phyloP scores from a whole-genome alignment of 2,797 vertebrate genomes.

The Myotis vivesi region DNA sequence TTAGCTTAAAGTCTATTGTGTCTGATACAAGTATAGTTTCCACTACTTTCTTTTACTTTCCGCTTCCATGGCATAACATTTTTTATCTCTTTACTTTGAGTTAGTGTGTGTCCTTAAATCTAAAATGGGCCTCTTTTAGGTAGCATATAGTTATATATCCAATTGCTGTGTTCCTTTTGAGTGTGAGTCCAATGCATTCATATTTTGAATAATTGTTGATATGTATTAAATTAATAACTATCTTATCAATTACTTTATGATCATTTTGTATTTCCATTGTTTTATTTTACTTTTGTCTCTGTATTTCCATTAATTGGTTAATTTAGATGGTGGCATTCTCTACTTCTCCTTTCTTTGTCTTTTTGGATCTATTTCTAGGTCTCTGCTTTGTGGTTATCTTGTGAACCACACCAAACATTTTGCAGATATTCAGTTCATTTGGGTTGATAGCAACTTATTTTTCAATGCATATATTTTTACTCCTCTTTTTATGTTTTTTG shows the following conservation, averaged over 20 bases:
- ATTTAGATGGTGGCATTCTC: neutral
- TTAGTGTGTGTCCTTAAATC: too few species aligned
- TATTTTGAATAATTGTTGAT: neutral
- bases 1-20: neutral
- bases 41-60: too few species aligned
- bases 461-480: neutral
- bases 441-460: neutral
- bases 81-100: too few species aligned
- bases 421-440: neutral
- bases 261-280: neutral
- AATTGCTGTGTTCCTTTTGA: neutral
- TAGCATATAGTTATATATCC: neutral
- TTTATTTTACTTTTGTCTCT: neutral
- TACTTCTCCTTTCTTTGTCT: neutral
- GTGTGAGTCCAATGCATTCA: neutral
- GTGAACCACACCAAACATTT: neutral
- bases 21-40: too few species aligned
- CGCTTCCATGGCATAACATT: too few species aligned
- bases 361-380: neutral
- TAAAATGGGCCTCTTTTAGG: neutral
- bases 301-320: neutral
- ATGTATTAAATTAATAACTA: neutral
- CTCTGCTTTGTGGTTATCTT: neutral
- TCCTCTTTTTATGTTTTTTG: neutral
- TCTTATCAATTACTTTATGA: neutral